phyloP scores from a whole-genome alignment of 2,113 vertebrate genomes.

The Phalacrocorax aristotelis region DNA sequence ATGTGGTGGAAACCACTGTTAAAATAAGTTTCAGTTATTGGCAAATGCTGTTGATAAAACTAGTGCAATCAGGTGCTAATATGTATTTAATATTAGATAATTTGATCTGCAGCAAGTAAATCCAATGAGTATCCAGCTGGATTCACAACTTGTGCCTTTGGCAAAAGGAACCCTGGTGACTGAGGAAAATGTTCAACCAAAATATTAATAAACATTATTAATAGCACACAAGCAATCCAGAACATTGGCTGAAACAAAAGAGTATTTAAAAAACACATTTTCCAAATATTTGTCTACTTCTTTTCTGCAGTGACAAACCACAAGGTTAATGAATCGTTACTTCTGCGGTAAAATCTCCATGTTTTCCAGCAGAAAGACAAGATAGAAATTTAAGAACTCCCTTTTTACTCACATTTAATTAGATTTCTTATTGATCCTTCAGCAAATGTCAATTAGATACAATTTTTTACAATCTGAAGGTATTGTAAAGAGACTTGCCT shows the following conservation, averaged over 20 bases:
- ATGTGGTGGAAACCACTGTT: not conserved
- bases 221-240: not conserved
- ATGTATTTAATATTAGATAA: not conserved
- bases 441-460: not conserved
- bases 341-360: not conserved
- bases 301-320: not conserved
- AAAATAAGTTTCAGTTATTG: not conserved
- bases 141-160: not conserved
- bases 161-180: not conserved
- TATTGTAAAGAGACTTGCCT: not conserved
- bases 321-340: not conserved
- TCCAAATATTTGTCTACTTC: not conserved
- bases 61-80: not conserved
- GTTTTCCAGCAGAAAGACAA: not conserved
- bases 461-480: not conserved
- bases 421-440: not conserved
- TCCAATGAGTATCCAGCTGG: not conserved
- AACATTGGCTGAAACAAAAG: not conserved
- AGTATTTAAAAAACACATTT: not conserved
- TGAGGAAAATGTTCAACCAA: not conserved
- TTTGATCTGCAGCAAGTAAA: not conserved
- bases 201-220: not conserved
- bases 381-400: not conserved
- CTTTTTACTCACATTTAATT: not conserved
- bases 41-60: not conserved